Evolutionary conservation across 2,888 invertebrate species (phyloP), one percentile per base, ranked within the genome.

Genomic region (Autographa gamma): DNA sequence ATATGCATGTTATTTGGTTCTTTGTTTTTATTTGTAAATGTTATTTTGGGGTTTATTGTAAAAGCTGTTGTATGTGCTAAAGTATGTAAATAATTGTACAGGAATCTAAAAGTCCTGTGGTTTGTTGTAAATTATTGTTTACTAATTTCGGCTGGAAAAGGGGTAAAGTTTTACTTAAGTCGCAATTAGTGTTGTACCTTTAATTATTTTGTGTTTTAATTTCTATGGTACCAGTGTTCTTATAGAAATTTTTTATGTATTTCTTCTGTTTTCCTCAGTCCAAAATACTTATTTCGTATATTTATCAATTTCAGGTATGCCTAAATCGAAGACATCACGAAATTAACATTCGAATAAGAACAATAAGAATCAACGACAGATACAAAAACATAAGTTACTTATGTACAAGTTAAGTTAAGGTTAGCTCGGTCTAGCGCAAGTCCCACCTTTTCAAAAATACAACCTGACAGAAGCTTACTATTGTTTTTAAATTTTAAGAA

Each of bases 241-340:
- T 74, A 66, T 69, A 71, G 78, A n/a, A 70, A 68, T 71, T 70
- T 64, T 52, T 68, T 60, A 68, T 32, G 56, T 56, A 66, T 34
- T 66, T 59, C 48, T 60, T 34, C 18, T 61, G 34, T 19, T 69
- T 25, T 70, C 5, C n/a, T 32, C 32, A 54, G 25, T 56, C 25
- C 3, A 5, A 58, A 71, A 71, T 76, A 80, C 72, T 79, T 18
- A 84, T 73, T 59, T 48, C n/a, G 43, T 56, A 60, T 66, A 73
- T 73, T 80, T 84, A 64, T 66, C 38, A 73, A 73, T 93, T 92
- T 62, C 94, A 95, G 95, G 91, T 95, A 94, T 90, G 95, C 92
- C 82, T 95, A 94, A 93, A 89, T 85, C 84, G 89, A 89, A 87
- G 85, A 88, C 87, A 87, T 83, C 87, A 89, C 89, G 87, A 83